Percentiles rank a stretch among this genome's conserved stretches.
phyloP scores from a whole-genome alignment of 2,888 invertebrate species.

The Mythimna pallens region DNA sequence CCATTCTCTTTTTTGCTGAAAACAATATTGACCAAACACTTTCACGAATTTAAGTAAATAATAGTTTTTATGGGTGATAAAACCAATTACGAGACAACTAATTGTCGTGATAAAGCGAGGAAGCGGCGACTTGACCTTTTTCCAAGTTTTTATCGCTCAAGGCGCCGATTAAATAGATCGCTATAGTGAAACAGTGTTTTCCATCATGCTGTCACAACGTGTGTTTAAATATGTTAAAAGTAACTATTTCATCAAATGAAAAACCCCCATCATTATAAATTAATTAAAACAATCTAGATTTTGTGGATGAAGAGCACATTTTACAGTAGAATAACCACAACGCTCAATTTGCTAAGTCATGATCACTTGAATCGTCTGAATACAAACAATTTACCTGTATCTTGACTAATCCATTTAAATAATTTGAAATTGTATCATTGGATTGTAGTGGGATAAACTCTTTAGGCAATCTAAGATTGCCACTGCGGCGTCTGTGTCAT shows the following conservation, averaged over 20 bases:
- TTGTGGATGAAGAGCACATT: conserved; percentile 15
- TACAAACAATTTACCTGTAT: conserved; percentile 6
- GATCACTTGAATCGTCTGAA: conserved; percentile 24
- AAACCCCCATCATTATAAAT: conserved; percentile 22
- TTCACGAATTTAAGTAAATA: conserved; percentile 57
- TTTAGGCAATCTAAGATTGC: background rate
- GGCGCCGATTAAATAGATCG: conserved; percentile 70
- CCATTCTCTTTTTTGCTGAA: conserved; percentile 44
- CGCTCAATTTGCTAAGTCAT: conserved; percentile 29
- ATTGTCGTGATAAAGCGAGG: conserved; percentile 77
- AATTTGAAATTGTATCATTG: background rate
- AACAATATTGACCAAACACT: conserved; percentile 37
- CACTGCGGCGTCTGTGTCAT: too few species aligned
- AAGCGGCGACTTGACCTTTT: conserved; percentile 78
- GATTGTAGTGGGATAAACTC: background rate
- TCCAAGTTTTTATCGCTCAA: conserved; percentile 74
- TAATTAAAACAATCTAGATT: conserved; percentile 32
- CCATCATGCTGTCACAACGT: conserved; percentile 52
- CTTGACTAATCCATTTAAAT: conserved; percentile 21
- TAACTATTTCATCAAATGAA: background rate
- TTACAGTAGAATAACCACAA: conserved; percentile 46
- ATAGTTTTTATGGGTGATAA: conserved; percentile 62
- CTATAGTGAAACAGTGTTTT: conserved; percentile 56
- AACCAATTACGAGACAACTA: conserved; percentile 67
- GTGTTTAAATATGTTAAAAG: background rate